Conservation (phyloP, 2,888 invertebrate species). For the Aproaerema taeniolella region DNA sequence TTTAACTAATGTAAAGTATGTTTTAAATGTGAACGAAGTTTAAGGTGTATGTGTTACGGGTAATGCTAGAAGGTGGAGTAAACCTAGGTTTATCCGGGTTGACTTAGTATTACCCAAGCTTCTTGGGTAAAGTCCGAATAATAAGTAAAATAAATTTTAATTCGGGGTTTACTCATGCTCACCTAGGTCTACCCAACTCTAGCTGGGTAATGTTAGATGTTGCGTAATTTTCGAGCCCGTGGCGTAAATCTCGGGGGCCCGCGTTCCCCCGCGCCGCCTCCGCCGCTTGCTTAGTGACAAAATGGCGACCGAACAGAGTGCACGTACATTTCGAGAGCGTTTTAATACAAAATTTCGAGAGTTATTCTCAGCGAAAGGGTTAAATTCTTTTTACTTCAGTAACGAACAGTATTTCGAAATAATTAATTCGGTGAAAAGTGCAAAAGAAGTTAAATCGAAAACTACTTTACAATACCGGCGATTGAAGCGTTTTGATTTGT, state of each 20-base stretch:
- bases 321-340: neutral
- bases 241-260: neutral
- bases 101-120: constrained; percentile 5
- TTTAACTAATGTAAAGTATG: too few relatives aligned
- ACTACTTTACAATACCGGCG: neutral
- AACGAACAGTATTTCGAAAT: neutral
- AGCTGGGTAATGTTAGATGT: neutral
- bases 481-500: neutral
- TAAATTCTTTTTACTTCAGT: neutral
- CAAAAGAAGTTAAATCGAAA: constrained; percentile 1
- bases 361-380: neutral
- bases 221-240: constrained; percentile 1
- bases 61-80: constrained; percentile 2
- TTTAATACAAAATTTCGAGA: neutral
- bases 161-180: neutral
- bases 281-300: neutral
- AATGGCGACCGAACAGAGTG: neutral
- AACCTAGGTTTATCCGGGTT: constrained; percentile 3
- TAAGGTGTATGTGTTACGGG: constrained; percentile 1
- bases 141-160: neutral
- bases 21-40: too few relatives aligned
- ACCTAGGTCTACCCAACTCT: neutral
- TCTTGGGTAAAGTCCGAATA: constrained; percentile 2
- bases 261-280: neutral
- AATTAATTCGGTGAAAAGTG: neutral